Evolutionary conservation across 1,140 invertebrate genomes (phyloP).

Genomic region (Arion vulgaris): DNA sequence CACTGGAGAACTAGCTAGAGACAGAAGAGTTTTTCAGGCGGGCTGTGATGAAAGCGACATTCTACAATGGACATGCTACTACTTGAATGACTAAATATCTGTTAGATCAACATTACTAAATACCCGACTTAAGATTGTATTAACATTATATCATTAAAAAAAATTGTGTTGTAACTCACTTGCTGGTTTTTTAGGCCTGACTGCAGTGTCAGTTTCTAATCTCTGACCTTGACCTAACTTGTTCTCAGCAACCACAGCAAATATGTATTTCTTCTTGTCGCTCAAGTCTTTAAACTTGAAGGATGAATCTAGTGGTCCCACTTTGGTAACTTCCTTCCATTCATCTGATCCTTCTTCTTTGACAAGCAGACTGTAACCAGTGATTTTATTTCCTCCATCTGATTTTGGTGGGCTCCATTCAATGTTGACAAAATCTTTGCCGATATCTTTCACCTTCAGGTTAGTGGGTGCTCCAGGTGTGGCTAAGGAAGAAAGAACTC

Average conservation of each 20-base stretch:
- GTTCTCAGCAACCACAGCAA: slow-evolving; percentile 94
- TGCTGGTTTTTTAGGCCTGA: slow-evolving; percentile 73
- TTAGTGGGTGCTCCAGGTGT: slow-evolving; percentile 75
- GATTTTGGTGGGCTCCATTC: slow-evolving; percentile 91
- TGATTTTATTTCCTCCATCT: slow-evolving; percentile 91
- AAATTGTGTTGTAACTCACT: slow-evolving; percentile 58
- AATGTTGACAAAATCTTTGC: slow-evolving; percentile 90
- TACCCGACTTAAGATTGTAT: too few relatives aligned
- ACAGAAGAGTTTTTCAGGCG: too few relatives aligned
- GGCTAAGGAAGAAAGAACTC: slow-evolving; percentile 78
- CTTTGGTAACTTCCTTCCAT: slow-evolving; percentile 90
- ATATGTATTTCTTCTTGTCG: slow-evolving; percentile 96
- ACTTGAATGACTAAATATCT: too few relatives aligned
- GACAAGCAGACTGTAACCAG: slow-evolving; percentile 96
- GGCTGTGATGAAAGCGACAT: too few relatives aligned
- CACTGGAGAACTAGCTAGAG: too few relatives aligned
- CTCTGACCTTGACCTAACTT: slow-evolving; percentile 93
- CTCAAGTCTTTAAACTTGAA: slow-evolving; percentile 91
- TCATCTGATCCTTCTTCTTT: slow-evolving; percentile 79
- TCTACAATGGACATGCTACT: too few relatives aligned
- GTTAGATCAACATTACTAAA: too few relatives aligned
- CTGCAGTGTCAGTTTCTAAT: slow-evolving; percentile 88
- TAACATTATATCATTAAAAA: too few relatives aligned
- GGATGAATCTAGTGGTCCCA: slow-evolving; percentile 83
- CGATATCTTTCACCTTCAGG: slow-evolving; percentile 91